phyloP scores from a whole-genome alignment of 1,140 invertebrate genomes.

The Camponotus vicinus region DNA sequence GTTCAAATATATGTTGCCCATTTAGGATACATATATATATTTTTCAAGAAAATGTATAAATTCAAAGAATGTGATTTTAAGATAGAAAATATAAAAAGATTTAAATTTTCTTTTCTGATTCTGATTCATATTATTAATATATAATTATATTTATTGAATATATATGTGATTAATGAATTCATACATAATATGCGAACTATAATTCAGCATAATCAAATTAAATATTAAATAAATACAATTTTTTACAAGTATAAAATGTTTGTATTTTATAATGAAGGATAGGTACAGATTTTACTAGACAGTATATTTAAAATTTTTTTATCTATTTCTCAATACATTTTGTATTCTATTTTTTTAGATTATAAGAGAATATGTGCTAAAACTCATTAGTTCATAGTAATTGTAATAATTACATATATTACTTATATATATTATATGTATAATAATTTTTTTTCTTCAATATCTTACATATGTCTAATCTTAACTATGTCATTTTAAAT shows the following conservation, averaged over 20 bases:
- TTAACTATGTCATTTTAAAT: too few species aligned
- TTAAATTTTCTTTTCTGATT: too few species aligned
- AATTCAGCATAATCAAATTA: background rate
- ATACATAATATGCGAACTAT: background rate
- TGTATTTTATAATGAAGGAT: background rate
- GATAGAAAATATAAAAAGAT: too few species aligned
- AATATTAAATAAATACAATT: background rate
- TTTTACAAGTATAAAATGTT: constrained; percentile 8
- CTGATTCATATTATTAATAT: background rate
- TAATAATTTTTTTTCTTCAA: too few species aligned
- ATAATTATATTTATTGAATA: background rate
- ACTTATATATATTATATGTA: too few species aligned
- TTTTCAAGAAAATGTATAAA: constrained; percentile 8
- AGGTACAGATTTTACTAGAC: background rate
- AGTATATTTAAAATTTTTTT: background rate
- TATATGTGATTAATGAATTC: background rate
- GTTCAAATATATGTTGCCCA: background rate
- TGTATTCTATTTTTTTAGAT: too few species aligned
- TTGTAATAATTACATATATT: too few species aligned
- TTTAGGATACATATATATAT: background rate
- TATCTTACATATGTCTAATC: too few species aligned
- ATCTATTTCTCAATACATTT: background rate
- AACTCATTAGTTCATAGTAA: too few species aligned
- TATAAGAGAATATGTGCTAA: too few species aligned
- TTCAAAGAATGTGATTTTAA: background rate